A percentile compares a stretch with the other conserved stretches of the same genome.
These are phyloP conservation scores for Heliornis fulica DNA, from an alignment of 2,113 vertebrate genomes.

Conservation along the genomic window DNA sequence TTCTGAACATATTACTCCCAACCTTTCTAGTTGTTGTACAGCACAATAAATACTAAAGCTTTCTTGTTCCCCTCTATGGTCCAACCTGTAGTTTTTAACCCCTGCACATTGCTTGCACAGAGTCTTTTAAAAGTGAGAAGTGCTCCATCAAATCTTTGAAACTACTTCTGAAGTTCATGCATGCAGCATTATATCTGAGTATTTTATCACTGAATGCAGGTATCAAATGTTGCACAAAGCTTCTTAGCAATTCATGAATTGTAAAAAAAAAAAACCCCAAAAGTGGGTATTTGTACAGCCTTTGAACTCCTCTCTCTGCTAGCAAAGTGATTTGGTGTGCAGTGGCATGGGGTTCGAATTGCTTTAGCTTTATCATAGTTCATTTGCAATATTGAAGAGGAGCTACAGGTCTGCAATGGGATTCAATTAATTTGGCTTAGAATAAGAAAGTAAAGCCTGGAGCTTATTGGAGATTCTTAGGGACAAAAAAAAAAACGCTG, in stretches of 20 bases:
- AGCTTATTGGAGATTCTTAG: background rate
- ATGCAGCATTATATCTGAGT: background rate
- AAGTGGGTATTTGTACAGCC: background rate
- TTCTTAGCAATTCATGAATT: background rate
- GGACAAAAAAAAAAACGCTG: too few relatives aligned
- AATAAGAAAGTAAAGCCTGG: background rate
- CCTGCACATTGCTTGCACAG: background rate
- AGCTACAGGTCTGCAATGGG: background rate
- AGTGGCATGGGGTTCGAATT: background rate
- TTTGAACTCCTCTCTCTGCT: background rate
- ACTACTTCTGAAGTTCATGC: background rate
- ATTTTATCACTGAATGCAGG: background rate
- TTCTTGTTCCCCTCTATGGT: background rate
- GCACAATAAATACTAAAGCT: background rate
- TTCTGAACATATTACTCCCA: conserved; percentile 28
- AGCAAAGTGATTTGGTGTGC: background rate
- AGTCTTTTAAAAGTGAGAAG: background rate
- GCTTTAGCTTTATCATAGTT: background rate
- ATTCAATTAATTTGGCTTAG: background rate
- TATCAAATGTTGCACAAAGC: background rate
- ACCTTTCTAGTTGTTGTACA: background rate
- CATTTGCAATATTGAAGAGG: background rate
- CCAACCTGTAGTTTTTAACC: background rate
- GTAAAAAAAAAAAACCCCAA: background rate
- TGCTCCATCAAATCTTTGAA: background rate